Base-by-base conservation (phyloP, 2,888 invertebrate genomes). In the Glyphotaelius pellucidus region DNA sequence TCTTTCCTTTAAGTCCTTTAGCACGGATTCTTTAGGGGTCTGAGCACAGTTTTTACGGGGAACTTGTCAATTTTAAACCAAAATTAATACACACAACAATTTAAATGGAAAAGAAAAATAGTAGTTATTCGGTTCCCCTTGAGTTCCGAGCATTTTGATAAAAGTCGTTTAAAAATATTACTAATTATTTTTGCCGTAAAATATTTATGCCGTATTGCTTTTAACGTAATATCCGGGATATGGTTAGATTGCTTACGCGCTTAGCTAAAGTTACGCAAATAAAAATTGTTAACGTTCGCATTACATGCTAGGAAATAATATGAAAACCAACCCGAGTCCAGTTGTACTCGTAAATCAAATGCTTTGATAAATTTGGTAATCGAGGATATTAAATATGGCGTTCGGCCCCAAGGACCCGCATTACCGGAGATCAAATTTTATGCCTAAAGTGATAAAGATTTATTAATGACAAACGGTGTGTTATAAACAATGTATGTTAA, bases 171-270 rank as follows among this genome's bases (percentile, higher is more conserved):
- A 47, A 47, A 67, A 67, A 67, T 67, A 25, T 67, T 67, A 25
- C 52, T 67, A 67, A 19, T 67, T 19, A 25, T 67, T 67, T 32
- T n/a, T 32, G n/a, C 38, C 85, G 85, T 85, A 35, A 85, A 85
- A 35, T 85, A 38, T 85, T 85, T 85, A 35, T 85, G 19, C 19
- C 85, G 42, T 85, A 85, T 85, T n/a, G 85, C 38, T 38, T 35
- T n/a, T 87, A 47, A 47, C 42, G 87, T 87, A 87, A 87, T 87
- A 52, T 87, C 87, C 87, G 87, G 87, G 87, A 87, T 47, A 87
- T 30, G 84, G 88, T 19, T 88, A 31, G 31, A 88, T 88, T 88
- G 52, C 88, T 52, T 88, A 88, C 88, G 88, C 86, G 52, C 52
- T 67, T 67, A 19, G 5, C 52, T 15, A 25, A 67, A 19, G 52